A percentile compares a stretch with the other conserved stretches of the same genome.
Conservation (phyloP, 2,797 vertebrate species). For the Sparidentex hasta region DNA sequence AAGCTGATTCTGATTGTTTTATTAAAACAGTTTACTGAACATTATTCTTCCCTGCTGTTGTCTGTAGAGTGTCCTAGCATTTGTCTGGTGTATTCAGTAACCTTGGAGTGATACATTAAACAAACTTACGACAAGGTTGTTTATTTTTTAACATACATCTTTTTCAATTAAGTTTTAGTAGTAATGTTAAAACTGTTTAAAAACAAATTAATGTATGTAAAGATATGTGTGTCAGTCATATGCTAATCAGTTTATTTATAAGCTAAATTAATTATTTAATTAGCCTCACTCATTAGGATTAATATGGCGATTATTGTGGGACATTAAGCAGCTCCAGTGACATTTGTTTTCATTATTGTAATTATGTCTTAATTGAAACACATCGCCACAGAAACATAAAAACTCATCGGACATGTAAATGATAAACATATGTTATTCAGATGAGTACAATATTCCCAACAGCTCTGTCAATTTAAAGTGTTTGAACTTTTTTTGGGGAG, state of each 20-base stretch:
- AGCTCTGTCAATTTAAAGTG: not conserved
- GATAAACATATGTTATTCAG: not conserved
- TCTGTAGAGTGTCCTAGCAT: not conserved
- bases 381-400: not conserved
- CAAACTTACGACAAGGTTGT: not conserved
- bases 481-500: not conserved
- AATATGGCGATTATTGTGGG: conserved; percentile 39
- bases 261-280: conserved; percentile 33
- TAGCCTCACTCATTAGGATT: conserved; percentile 39
- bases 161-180: not conserved
- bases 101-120: too few relatives aligned
- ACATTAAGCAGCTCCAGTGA: conserved; percentile 21
- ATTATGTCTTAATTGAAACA: conserved; percentile 13
- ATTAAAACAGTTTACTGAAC: not conserved
- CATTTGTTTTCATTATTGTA: conserved; percentile 47
- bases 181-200: not conserved
- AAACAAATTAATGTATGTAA: not conserved
- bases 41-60: not conserved
- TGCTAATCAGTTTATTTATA: conserved; percentile 37
- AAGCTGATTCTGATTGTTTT: not conserved
- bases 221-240: conserved; percentile 21
- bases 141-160: not conserved
- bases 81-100: not conserved
- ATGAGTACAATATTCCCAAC: not conserved
- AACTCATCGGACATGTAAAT: not conserved